Evolutionary conservation across 2,113 vertebrate genomes (phyloP).

Genomic region (Catharus bicknelli): DNA sequence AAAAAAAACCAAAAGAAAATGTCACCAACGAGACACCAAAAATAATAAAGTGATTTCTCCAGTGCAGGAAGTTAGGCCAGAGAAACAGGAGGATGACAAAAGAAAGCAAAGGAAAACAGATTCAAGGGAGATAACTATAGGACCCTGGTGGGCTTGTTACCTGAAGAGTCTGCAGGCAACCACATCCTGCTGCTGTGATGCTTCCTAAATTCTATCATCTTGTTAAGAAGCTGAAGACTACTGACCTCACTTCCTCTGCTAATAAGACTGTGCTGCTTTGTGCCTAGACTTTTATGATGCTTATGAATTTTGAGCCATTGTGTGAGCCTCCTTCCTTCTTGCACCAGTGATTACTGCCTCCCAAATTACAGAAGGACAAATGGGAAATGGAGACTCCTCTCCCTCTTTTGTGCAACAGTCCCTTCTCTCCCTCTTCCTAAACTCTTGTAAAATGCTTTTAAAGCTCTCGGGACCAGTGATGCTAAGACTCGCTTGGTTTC

Average conservation of each 20-base stretch:
- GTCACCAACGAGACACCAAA: slow-evolving; percentile 63
- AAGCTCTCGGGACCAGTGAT: background rate
- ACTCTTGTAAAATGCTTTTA: background rate
- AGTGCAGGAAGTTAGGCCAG: slow-evolving; percentile 64
- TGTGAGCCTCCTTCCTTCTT: background rate
- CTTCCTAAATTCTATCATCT: slow-evolving; percentile 91
- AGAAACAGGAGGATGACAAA: slow-evolving; percentile 75
- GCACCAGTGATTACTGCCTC: background rate
- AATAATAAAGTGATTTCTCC: slow-evolving; percentile 71
- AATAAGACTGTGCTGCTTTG: slow-evolving; percentile 73
- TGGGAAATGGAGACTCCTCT: background rate
- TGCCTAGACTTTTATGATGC: slow-evolving; percentile 3
- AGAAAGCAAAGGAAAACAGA: slow-evolving; percentile 80
- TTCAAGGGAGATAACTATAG: slow-evolving; percentile 74
- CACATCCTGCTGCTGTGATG: slow-evolving; percentile 74
- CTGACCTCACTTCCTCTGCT: slow-evolving; percentile 84
- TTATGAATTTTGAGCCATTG: slow-evolving; percentile 6
- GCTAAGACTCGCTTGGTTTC: background rate
- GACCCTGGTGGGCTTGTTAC: slow-evolving; percentile 92
- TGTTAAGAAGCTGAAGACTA: slow-evolving; percentile 84
- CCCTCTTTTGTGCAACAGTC: background rate
- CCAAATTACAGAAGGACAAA: background rate
- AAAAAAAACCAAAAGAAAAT: background rate
- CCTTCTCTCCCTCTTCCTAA: background rate
- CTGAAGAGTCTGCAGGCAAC: slow-evolving; percentile 83